Conservation (phyloP, 2,888 invertebrate species). For the Ceraclea dissimilis region DNA sequence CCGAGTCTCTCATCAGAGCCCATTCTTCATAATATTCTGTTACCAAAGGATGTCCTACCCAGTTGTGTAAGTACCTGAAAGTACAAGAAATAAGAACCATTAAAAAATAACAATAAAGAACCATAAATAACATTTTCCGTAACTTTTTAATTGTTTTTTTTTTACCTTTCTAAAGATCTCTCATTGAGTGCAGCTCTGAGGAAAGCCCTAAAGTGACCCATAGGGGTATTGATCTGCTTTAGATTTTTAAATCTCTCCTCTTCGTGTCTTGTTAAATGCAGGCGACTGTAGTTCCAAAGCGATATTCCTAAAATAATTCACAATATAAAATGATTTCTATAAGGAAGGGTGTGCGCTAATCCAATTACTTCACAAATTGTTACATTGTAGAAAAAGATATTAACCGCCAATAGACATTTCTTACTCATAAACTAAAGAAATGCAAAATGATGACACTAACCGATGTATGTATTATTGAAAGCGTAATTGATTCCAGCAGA, state of each 20-base stretch:
- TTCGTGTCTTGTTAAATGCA: conserved; percentile 81
- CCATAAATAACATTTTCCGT: too few species aligned
- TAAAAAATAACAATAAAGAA: too few species aligned
- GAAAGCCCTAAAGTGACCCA: conserved; percentile 82
- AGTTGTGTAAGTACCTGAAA: conserved; percentile 62
- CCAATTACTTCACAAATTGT: not conserved
- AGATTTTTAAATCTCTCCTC: conserved; percentile 71
- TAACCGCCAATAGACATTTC: not conserved
- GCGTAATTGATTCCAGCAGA: conserved; percentile 45
- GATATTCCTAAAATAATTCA: conserved; percentile 43
- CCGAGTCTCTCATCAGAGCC: conserved; percentile 75
- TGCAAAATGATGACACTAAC: too few species aligned
- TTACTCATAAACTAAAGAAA: too few species aligned
- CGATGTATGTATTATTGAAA: conserved; percentile 45
- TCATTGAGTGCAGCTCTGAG: conserved; percentile 86
- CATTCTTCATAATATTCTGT: conserved; percentile 76
- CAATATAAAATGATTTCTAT: not conserved
- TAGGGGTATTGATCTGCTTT: conserved; percentile 45
- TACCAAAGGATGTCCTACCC: conserved; percentile 60
- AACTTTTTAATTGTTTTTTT: too few species aligned
- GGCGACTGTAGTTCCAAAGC: conserved; percentile 72
- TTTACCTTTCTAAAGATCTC: conserved; percentile 69
- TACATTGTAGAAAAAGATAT: not conserved
- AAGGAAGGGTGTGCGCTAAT: not conserved
- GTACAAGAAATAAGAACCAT: conserved; percentile 6